Percentiles rank a stretch among this genome's conserved stretches.
Conservation (phyloP, 1,140 invertebrate genomes). For the Oryzaephilus surinamensis region DNA sequence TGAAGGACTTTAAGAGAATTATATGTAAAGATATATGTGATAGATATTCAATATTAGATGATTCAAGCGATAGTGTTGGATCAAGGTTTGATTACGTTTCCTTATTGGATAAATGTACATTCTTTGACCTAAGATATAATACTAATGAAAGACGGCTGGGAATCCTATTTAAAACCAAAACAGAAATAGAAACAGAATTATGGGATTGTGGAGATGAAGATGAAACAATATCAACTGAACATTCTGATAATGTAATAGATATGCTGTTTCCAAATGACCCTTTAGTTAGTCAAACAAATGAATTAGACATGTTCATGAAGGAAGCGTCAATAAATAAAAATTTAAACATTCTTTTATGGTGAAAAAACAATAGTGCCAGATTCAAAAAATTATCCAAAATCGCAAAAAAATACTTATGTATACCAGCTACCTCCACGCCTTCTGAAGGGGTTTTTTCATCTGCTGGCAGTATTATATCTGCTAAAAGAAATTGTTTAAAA, state of each 20-base stretch:
- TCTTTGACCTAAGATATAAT: slow-evolving; percentile 8
- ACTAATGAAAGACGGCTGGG: background rate
- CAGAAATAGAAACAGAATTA: no score
- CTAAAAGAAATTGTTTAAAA: background rate
- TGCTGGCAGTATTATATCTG: background rate
- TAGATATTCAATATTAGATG: no score
- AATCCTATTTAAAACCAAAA: no score
- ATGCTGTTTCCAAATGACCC: background rate
- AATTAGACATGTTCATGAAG: slow-evolving; percentile 4
- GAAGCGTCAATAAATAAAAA: slow-evolving; percentile 2
- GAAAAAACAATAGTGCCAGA: slow-evolving; percentile 8
- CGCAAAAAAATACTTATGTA: slow-evolving; percentile 12
- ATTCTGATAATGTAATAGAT: slow-evolving; percentile 2
- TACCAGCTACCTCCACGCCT: slow-evolving; percentile 14
- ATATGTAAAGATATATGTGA: no score
- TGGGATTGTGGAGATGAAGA: no score
- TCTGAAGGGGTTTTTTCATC: slow-evolving; percentile 13
- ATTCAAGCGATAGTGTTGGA: background rate
- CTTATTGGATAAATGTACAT: slow-evolving; percentile 2
- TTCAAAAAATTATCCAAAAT: slow-evolving; percentile 7
- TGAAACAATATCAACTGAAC: background rate
- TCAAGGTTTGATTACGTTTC: background rate
- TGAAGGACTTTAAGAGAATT: no score
- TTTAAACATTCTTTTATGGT: slow-evolving; percentile 7
- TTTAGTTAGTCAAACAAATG: background rate